Evolutionary conservation across 2,888 invertebrate species (phyloP), one percentile per base, ranked within the genome.

Genomic region (Apamea anceps): DNA sequence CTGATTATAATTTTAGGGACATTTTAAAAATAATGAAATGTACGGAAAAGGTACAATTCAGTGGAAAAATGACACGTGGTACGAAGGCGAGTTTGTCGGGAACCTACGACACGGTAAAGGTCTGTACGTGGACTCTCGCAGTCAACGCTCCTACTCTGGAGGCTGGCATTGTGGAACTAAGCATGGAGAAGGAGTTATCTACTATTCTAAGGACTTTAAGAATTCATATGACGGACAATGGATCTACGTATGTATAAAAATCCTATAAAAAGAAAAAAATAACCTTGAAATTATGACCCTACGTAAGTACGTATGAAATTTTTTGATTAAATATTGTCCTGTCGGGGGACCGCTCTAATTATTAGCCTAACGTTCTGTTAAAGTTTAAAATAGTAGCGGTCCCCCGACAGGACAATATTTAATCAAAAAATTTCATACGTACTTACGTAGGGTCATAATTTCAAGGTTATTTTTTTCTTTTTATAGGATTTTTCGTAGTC

Each of bases 61-160:
- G 65, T 97, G 97, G 95, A 97, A 97, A 78, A 97, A 97, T 87
- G 95, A 97, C 80, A 96, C 96, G 60, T 97, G 96, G 96, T 98
- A 97, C 85, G 95, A 97, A 85, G 98, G 98, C 0, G 96, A 97
- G n/a, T 97, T 98, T 89, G 88, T 90, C 28, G 95, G 96, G 1
- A 97, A 97, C 79, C 89, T 97, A 77, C 97, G 97, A 1, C 95
- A 97, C 70, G 98, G 98, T 0, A 90, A 90, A 62, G 98, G 98
- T 1, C 91, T 96, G 32, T 96, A 94, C 82, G 96, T 96, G 37
- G 93, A 96, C 86, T 96, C 96, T 3, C 93, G 96, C 15, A 87
- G 79, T 13, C 96, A 96, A 85, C 91, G 93, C 12, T 95, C 93
- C 0, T 97, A 96, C 82, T 68, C 90, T 6, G 97, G 97, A 12